phyloP scores from a whole-genome alignment of 30 jellyfish, hydroid and myxozoan species.

The Cassiopea andromeda region DNA sequence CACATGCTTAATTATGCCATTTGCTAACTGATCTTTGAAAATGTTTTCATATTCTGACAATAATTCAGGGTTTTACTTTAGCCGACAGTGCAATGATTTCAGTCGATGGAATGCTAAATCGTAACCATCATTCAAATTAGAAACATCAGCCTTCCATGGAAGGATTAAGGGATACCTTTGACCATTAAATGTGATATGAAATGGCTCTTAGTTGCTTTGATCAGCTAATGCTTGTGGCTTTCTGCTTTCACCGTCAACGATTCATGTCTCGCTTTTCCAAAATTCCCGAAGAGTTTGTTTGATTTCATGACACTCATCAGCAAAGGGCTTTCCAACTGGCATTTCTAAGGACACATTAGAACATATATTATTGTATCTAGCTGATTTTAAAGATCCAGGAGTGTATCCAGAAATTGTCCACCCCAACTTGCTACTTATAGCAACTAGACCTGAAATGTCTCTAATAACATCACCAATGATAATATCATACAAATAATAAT shows the following conservation, averaged over 20 bases:
- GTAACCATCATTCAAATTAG: slow-evolving; percentile 21
- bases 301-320: background rate
- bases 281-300: background rate
- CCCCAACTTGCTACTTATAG: slow-evolving; percentile 24
- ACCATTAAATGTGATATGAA: slow-evolving; percentile 30
- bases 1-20: slow-evolving; percentile 14
- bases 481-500: background rate
- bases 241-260: no score
- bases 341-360: background rate
- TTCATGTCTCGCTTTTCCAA: background rate
- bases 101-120: background rate
- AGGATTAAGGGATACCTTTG: slow-evolving; percentile 23
- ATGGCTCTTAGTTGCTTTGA: background rate
- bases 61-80: background rate
- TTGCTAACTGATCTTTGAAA: background rate
- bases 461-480: slow-evolving; percentile 16
- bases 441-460: slow-evolving; percentile 23
- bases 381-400: background rate
- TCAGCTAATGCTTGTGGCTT: no score
- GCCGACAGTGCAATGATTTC: background rate
- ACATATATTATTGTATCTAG: background rate
- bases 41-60: slow-evolving; percentile 10
- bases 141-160: slow-evolving; percentile 41
- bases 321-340: background rate
- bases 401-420: slow-evolving; percentile 5